Base-by-base conservation (phyloP, 2,113 vertebrate genomes). In the Myotis brandtii region DNA sequence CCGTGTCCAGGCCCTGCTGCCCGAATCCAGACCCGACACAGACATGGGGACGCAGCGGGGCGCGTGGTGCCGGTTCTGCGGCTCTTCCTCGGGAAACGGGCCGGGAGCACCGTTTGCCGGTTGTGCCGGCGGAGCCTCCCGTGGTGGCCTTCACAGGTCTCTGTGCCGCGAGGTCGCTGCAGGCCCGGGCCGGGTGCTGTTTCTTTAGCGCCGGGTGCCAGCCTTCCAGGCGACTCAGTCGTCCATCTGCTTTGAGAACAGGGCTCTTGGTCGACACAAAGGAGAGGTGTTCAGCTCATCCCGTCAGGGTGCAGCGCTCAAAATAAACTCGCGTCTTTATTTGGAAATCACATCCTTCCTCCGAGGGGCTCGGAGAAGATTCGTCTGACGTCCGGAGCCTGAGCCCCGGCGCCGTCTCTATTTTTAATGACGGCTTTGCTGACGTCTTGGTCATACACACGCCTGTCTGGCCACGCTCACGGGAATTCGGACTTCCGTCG, bases 291-390 rank as follows among this genome's bases (percentile, higher is more conserved):
- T 89, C 23, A 40, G 92, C 95, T 92, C 81, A 30, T 92, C 50
- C 89, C 9, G 59, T 91, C 96, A 94, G 98, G 95, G 97, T 95
- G 95, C 93, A 88, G 96, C 97, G 96, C 84, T 48, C 95, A 97
- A 98, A 98, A 97, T 95, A 98, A 98, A 98, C 98, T 81, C 50
- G 52, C 54, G 92, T 97, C 97, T 98, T 97, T 97, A 97, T 96
- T 97, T 98, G 97, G 97, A 97, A 95, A 96, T 97, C 97, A 98
- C 96, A 97, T 98, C 97, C 98, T 98, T 98, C 95, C 96, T 97
- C 96, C 95, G 96, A 97, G 98, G 95, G 98, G 96, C 97, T 97
- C 95, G 7, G 93, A 96, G 95, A 96, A 97, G 97, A 90, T 96
- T 4, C 70, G 95, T 80, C 64, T 2, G 95, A 95, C 97, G 96